These are phyloP conservation scores for Standfussiana lucernea DNA, from an alignment of 2,888 invertebrate genomes.

Conservation along the genomic window DNA sequence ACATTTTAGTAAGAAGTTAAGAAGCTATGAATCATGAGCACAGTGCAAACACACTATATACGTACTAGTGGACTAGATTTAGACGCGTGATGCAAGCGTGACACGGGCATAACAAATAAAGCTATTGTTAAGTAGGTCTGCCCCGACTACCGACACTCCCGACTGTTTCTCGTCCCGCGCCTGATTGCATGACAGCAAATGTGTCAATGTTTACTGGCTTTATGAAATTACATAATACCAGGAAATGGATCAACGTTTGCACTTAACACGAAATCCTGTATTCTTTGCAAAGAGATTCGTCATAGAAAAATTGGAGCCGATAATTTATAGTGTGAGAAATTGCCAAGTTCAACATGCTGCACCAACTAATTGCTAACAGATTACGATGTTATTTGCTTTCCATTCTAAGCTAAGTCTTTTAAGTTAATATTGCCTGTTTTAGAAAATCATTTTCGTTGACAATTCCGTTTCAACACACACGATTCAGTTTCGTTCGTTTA, in stretches of 20 bases:
- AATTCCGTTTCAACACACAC: no score
- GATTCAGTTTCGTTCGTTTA: no score
- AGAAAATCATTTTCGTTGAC: no score
- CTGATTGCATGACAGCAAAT: constrained; percentile 4
- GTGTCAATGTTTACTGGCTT: neutral
- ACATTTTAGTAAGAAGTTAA: neutral
- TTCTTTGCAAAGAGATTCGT: no score
- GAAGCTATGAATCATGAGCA: neutral
- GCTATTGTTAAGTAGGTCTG: constrained; percentile 28
- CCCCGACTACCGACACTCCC: neutral
- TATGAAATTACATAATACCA: neutral
- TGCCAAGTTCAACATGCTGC: neutral
- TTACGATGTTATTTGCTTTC: neutral
- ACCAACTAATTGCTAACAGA: no score
- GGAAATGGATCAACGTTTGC: neutral
- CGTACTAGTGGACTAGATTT: neutral
- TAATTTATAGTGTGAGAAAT: neutral
- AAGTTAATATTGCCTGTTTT: neutral
- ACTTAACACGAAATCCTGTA: neutral
- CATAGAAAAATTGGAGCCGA: neutral
- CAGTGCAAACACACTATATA: neutral
- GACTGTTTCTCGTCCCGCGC: neutral
- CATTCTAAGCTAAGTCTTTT: neutral
- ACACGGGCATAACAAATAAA: constrained; percentile 24
- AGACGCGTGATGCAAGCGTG: constrained; percentile 29